Evolutionary conservation across 2,888 invertebrate genomes (phyloP), one percentile per base, ranked within the genome.

Genomic region (Campoletis raptor): DNA sequence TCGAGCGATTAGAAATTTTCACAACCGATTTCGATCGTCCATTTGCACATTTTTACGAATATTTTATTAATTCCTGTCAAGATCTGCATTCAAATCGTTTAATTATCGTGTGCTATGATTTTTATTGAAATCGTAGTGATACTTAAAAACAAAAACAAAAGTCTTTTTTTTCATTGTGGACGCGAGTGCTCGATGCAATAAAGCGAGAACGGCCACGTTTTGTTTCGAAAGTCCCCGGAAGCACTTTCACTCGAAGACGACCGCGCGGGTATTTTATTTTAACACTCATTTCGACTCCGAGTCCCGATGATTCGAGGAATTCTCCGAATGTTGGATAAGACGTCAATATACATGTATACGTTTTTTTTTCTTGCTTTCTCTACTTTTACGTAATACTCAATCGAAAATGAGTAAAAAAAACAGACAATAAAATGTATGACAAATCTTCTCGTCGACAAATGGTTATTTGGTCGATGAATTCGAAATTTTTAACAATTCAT

Each of bases 231-330:
- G 81, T 74, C 82, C 80, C 52, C 86, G 86, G 83, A 83, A 83
- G 83, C 81, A 86, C 86, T 86, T 86, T 86, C 86, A 86, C 86
- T 86, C 67, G 73, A 78, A 73, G 83, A 81, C 76, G 83, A 81
- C 80, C 30, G 45, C 61, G 61, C 37, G 66, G n/a, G 45, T 77
- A 48, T 48, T 77, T 77, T 37, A 66, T 69, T 69, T 79, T 70
- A 69, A 70, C 30, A 48, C 67, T 64, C 42, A 78, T 78, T 78
- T 67, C 37, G 48, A 52, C 36, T 52, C 37, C 37, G 67, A 74
- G 54, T 64, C 74, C 12, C 52, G 81, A 78, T 77, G 86, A 81
- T 83, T 81, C 80, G 82, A 48, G 76, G 72, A 77, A 72, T 80
- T 74, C 73, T 73, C 52, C 57, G 67, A 77, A 78, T 54, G 77